Evolutionary conservation across 2,113 vertebrate species (phyloP), one percentile per base, ranked within the genome.

Genomic region (Steatornis caripensis): DNA sequence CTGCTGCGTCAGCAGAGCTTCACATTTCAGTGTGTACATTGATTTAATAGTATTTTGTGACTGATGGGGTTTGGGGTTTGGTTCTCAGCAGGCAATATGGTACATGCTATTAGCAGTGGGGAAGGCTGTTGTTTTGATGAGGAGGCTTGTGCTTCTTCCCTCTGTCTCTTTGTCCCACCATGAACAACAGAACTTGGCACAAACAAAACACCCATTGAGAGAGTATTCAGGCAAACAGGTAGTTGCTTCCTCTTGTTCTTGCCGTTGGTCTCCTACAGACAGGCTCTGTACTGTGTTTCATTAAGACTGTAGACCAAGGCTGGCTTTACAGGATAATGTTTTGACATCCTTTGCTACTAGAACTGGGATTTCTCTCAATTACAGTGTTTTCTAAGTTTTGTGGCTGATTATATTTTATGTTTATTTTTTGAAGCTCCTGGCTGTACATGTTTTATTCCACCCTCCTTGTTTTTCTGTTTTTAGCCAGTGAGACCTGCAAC

Each of bases 401-500:
- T 45, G 39, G 8, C 13, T 94, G 46, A 30, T 48, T 55, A 34
- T 74, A 57, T 60, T 91, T 72, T 75, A 29, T 2, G 0, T 36
- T 71, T 66, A 6, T 41, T 76, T 81, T 85, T 41, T 81, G 2
- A n/a, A 62, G 37, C n/a, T 94, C 58, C 57, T 89, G 26, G 74
- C 27, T 90, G 49, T 86, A 84, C 27, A 8, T 65, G 41, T 72
- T 90, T 87, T 90, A 87, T 96, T 94, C 93, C 60, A 77, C 11
- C 53, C 55, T 12, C 46, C 92, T 93, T 96, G 86, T 93, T 94
- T 96, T 95, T 98, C 99, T 96, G 14, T 93, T 95, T 97, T 95
- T 98, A 99, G 99, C 99, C 81, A 99, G 99, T 94, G 99, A 99
- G 97, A 99, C 99, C 97, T 99, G 99, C 98, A 99, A 99, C 24